Conservation (phyloP, 1,140 invertebrate genomes). For the Oppia nitens region DNA sequence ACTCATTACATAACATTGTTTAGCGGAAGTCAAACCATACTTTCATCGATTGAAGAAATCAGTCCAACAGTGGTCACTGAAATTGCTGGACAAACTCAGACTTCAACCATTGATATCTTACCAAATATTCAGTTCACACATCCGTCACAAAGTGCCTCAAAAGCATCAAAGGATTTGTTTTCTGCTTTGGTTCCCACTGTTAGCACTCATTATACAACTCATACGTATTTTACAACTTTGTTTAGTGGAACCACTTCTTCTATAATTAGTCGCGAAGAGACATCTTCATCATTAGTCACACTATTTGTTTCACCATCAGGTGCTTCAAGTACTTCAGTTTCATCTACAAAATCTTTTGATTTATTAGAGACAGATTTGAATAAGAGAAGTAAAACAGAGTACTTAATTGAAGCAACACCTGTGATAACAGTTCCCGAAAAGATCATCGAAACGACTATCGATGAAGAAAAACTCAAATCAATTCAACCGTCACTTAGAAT, state of each 20-base stretch:
- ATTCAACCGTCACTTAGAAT: not conserved
- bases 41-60: conserved; percentile 23
- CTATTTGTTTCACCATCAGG: conserved; percentile 19
- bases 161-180: conserved; percentile 14
- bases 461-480: not conserved
- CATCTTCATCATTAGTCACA: conserved; percentile 20
- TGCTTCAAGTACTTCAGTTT: not conserved
- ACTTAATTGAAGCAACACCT: not conserved
- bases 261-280: conserved; percentile 18
- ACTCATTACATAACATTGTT: conserved; percentile 23
- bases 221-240: conserved; percentile 23
- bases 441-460: not conserved
- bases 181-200: conserved; percentile 21
- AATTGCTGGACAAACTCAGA: not conserved
- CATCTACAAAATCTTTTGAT: not conserved
- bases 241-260: conserved; percentile 19
- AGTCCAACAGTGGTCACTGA: conserved; percentile 19
- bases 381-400: not conserved
- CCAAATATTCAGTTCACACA: conserved; percentile 12
- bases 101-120: conserved; percentile 3
- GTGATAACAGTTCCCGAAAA: not conserved
- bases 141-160: conserved; percentile 1
- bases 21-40: conserved; percentile 18
- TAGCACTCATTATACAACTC: conserved; percentile 21
- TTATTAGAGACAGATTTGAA: not conserved